A percentile compares a stretch with the other conserved stretches of the same genome.
These are phyloP conservation scores for Rotaria sp. DNA, from an alignment of 2,888 invertebrate genomes.

Conservation along the genomic window DNA sequence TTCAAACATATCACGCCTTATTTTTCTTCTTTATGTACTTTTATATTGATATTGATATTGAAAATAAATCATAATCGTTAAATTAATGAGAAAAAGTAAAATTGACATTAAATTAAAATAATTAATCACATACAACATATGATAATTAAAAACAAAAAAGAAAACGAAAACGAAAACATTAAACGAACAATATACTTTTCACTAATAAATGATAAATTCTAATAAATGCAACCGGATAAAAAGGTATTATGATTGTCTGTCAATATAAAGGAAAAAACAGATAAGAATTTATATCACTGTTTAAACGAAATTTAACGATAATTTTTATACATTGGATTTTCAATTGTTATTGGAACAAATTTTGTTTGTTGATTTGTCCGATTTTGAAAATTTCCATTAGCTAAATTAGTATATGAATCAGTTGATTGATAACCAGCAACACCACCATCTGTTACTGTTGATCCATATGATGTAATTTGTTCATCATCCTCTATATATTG, in stretches of 20 bases:
- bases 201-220: too few relatives aligned
- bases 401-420: neutral
- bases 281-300: neutral
- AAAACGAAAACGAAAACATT: too few relatives aligned
- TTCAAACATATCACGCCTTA: neutral
- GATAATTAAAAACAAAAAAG: too few relatives aligned
- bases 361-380: neutral
- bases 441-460: slow-evolving; percentile 17
- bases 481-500: neutral
- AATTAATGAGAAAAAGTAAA: too few relatives aligned
- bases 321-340: neutral
- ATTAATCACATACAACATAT: too few relatives aligned
- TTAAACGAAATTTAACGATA: neutral
- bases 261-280: neutral
- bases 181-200: too few relatives aligned
- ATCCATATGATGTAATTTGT: neutral
- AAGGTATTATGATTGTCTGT: neutral
- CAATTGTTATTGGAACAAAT: neutral
- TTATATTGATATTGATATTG: neutral
- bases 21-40: neutral
- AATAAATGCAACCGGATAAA: too few relatives aligned
- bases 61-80: too few relatives aligned
- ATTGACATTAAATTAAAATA: too few relatives aligned
- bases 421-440: neutral
- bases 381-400: neutral